These are phyloP conservation scores for Leucoraja ocellata DNA, from an alignment of 2,797 vertebrate species.

Conservation along the genomic window DNA sequence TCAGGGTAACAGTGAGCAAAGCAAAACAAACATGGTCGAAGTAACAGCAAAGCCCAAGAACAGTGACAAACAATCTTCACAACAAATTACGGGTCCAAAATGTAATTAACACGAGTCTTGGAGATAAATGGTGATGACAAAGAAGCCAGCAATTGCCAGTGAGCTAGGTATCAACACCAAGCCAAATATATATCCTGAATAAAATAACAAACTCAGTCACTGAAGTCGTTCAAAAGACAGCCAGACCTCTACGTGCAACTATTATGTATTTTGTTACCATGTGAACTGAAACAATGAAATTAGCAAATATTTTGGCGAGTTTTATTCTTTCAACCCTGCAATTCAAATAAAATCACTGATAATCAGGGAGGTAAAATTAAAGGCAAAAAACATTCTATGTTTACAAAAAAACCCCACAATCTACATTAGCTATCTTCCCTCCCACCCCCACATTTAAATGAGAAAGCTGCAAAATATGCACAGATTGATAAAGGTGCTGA, in stretches of 20 bases:
- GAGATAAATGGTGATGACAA: not conserved
- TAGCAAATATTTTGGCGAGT: not conserved
- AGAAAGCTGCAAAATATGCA: not conserved
- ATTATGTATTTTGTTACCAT: not conserved
- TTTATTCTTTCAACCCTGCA: not conserved
- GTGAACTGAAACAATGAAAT: not conserved
- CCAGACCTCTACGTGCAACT: not conserved
- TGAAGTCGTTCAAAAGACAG: not conserved
- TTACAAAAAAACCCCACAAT: not conserved
- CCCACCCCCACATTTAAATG: not conserved
- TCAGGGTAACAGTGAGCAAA: not conserved
- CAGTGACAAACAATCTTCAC: not conserved
- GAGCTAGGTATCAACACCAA: not conserved
- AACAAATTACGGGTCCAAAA: not conserved
- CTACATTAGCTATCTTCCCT: not conserved
- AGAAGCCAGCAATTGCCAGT: not conserved
- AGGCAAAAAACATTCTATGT: too few species aligned
- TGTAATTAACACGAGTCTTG: not conserved
- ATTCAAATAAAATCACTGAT: not conserved
- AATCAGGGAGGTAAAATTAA: not conserved
- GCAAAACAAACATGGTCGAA: not conserved
- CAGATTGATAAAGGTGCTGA: too few species aligned
- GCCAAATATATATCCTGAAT: not conserved
- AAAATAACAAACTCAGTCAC: not conserved
- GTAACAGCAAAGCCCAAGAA: not conserved